A percentile compares a stretch with the other conserved stretches of the same genome.
Evolutionary conservation across 1,140 invertebrate genomes (phyloP).

Genomic region (Dendroctonus valens): DNA sequence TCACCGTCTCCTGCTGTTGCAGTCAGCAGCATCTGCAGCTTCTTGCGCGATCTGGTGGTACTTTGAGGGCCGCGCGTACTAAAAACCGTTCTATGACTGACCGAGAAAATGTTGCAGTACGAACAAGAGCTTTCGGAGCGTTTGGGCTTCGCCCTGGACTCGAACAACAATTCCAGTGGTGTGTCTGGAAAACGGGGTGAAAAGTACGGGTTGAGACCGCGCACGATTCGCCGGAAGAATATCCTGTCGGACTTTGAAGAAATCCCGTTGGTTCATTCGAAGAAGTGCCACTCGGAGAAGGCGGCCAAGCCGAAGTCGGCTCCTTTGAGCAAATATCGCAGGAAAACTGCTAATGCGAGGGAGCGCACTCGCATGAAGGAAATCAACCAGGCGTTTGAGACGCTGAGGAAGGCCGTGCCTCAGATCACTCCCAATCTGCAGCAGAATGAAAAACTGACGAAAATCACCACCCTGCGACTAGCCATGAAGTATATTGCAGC

Average conservation of each 20-base stretch:
- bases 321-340: constrained; percentile 83
- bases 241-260: constrained; percentile 34
- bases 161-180: constrained; percentile 38
- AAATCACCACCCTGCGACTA: constrained; percentile 82
- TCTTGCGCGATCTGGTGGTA: neutral
- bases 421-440: constrained; percentile 52
- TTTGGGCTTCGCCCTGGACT: constrained; percentile 39
- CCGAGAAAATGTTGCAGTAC: constrained; percentile 39
- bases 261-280: constrained; percentile 13
- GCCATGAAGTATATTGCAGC: constrained; percentile 86
- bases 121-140: constrained; percentile 45
- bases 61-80: neutral
- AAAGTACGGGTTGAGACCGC: constrained; percentile 47
- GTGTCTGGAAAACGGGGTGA: constrained; percentile 37
- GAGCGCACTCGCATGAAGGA: constrained; percentile 84
- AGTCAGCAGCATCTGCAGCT: constrained; percentile 10
- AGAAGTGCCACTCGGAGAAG: constrained; percentile 33
- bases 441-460: constrained; percentile 76
- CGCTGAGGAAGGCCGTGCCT: constrained; percentile 73
- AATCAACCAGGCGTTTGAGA: constrained; percentile 85
- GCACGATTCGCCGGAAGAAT: constrained; percentile 39
- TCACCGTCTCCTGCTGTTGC: constrained; percentile 11
- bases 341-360: constrained; percentile 85
- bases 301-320: constrained; percentile 68
- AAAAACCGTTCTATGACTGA: neutral